These are phyloP conservation scores for Indicator maculatus DNA, from an alignment of 2,113 vertebrate species.

Conservation along the genomic window DNA sequence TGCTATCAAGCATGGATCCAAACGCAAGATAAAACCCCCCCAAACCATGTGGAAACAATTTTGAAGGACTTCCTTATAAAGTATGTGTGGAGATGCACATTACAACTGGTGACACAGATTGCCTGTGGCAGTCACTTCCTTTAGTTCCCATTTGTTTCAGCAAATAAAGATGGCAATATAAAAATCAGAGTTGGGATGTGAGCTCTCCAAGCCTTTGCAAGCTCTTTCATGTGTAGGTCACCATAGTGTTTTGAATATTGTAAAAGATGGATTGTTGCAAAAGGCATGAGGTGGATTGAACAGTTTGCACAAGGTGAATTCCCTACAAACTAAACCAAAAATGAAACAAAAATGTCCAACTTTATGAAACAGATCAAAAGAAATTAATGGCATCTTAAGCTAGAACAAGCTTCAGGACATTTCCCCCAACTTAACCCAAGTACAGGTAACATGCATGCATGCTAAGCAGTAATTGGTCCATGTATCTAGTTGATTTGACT, in stretches of 20 bases:
- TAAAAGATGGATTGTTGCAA: not conserved
- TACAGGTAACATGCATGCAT: not conserved
- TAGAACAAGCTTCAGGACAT: not conserved
- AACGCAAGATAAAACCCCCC: not conserved
- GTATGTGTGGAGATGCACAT: not conserved
- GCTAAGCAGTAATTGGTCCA: not conserved
- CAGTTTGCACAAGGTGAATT: not conserved
- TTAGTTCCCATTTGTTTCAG: slow-evolving; percentile 58
- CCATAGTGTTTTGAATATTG: not conserved
- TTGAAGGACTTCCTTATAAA: slow-evolving; percentile 19
- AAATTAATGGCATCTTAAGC: not conserved
- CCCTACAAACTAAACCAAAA: not conserved
- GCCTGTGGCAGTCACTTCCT: slow-evolving; percentile 4
- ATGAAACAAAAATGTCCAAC: not conserved
- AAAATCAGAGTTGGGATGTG: not conserved
- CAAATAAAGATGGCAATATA: slow-evolving; percentile 50
- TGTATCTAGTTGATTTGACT: not conserved
- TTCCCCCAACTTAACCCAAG: not conserved
- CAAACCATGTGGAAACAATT: not conserved
- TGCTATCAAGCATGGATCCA: not conserved
- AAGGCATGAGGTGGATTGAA: not conserved
- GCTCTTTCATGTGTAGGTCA: not conserved
- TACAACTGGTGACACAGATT: not conserved
- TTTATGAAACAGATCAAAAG: not conserved
- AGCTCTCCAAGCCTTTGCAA: not conserved